phyloP scores from a whole-genome alignment of 1,140 invertebrate species.

The Drosophila murphyi region DNA sequence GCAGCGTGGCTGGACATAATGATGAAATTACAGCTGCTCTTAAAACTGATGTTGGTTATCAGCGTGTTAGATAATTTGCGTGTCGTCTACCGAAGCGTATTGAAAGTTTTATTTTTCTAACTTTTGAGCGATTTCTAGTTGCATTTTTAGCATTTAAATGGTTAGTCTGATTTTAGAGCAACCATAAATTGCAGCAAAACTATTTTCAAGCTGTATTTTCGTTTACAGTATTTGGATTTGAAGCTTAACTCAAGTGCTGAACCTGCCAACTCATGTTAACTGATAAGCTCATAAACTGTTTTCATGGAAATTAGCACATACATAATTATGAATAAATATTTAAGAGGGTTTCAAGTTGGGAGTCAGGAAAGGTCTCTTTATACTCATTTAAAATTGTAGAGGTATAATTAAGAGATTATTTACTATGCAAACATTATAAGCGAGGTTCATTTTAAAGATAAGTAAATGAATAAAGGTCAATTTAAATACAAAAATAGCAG shows the following conservation, averaged over 20 bases:
- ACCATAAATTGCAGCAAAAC: conserved; percentile 6
- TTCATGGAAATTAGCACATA: no score
- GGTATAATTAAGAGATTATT: no score
- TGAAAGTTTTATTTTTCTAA: conserved; percentile 19
- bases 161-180: not conserved
- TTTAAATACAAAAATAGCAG: no score
- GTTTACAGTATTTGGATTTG: not conserved
- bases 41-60: conserved; percentile 31
- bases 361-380: no score
- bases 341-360: no score
- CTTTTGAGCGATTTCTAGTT: not conserved
- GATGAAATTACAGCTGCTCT: conserved; percentile 50
- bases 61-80: conserved; percentile 40
- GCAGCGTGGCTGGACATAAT: conserved; percentile 27
- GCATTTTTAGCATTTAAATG: not conserved
- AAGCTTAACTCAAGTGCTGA: not conserved
- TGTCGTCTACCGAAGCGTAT: conserved; percentile 20
- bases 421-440: no score
- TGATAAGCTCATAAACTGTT: no score
- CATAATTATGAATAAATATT: no score
- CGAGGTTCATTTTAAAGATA: no score
- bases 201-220: not conserved
- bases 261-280: not conserved
- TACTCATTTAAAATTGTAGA: no score
- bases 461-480: no score